Percentiles rank a stretch among this genome's conserved stretches.
Evolutionary conservation across 2,113 vertebrate species (phyloP).

Genomic region (Nerophis ophidion): DNA sequence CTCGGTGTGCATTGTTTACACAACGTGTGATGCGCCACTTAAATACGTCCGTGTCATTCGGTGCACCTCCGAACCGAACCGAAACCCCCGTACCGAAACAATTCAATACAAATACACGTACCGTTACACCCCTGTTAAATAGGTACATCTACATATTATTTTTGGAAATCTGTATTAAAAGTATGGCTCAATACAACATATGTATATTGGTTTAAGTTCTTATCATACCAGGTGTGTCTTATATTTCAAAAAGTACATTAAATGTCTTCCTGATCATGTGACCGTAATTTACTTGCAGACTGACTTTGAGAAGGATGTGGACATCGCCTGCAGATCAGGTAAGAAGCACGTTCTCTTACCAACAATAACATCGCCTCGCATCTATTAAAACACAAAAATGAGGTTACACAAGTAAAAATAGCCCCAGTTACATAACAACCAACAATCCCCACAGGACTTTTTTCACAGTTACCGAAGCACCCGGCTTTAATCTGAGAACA

Average conservation of each 20-base stretch:
- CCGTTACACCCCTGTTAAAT: no score
- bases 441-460: slow-evolving; percentile 39
- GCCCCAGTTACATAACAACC: slow-evolving; percentile 44
- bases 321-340: slow-evolving; percentile 99
- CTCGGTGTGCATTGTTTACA: no score
- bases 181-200: background rate
- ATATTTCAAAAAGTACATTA: background rate
- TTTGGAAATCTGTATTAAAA: background rate
- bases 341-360: slow-evolving; percentile 60
- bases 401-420: slow-evolving; percentile 43
- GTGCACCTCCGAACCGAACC: no score
- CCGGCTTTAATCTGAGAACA: slow-evolving; percentile 50
- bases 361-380: slow-evolving; percentile 25
- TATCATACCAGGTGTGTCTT: background rate
- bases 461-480: slow-evolving; percentile 48
- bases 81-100: no score
- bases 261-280: slow-evolving; percentile 12
- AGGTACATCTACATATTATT: background rate
- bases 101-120: no score
- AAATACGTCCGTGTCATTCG: no score
- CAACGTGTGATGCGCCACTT: no score
- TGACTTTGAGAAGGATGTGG: slow-evolving; percentile 99
- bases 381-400: slow-evolving; percentile 17
- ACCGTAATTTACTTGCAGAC: slow-evolving; percentile 75
- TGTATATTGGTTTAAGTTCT: no score